phyloP scores from a whole-genome alignment of 2,888 invertebrate species.

The Diarsia dahlii region DNA sequence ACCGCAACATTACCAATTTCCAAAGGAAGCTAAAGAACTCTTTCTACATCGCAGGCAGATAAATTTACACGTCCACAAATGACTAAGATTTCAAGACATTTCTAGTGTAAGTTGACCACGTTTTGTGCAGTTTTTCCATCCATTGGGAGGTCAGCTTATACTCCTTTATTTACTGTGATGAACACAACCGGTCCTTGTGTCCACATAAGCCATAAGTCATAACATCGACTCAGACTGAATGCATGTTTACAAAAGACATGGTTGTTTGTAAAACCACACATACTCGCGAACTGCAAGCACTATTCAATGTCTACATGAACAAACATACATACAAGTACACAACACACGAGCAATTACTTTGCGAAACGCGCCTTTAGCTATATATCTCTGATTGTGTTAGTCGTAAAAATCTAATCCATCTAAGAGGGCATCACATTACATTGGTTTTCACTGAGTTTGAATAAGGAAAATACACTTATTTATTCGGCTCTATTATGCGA shows the following conservation, averaged over 20 bases:
- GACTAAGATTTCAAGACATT: not conserved
- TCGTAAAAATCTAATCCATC: constrained; percentile 40
- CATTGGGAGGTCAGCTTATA: not conserved
- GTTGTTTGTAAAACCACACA: constrained; percentile 38
- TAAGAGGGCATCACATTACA: not conserved
- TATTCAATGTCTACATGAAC: not conserved
- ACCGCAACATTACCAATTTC: not conserved
- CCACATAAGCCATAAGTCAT: constrained; percentile 24
- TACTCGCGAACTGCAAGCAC: constrained; percentile 18
- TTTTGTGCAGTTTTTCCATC: not conserved
- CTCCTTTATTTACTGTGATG: not conserved
- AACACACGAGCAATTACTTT: not conserved
- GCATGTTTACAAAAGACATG: constrained; percentile 54
- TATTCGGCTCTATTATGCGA: not conserved
- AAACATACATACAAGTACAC: not conserved
- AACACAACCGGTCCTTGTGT: constrained; percentile 8
- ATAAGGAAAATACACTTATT: constrained; percentile 14
- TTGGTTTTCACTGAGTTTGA: not conserved
- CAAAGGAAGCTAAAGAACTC: not conserved
- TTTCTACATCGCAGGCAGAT: not conserved
- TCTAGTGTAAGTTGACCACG: not conserved
- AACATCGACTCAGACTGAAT: constrained; percentile 44
- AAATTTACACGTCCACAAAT: not conserved
- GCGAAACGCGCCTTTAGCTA: not conserved
- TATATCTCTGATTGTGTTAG: not conserved